Percentiles rank a stretch among this genome's conserved stretches.
Conservation (phyloP, 2,888 invertebrate species). For the Ectemnius continuus region DNA sequence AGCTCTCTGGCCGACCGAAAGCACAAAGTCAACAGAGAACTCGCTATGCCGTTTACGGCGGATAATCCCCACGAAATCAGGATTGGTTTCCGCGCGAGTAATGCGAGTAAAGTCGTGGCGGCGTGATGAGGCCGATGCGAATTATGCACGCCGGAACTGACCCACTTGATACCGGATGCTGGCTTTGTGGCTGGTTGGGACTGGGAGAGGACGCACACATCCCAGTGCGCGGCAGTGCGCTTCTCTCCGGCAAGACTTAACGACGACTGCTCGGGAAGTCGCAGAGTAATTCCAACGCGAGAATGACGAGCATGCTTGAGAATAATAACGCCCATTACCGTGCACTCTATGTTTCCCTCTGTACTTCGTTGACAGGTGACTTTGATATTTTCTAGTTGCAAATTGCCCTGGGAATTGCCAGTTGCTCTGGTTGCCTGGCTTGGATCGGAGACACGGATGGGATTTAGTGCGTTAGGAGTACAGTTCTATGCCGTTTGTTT, state of each 20-base stretch:
- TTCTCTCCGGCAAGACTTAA: not conserved
- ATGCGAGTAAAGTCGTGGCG: conserved; percentile 40
- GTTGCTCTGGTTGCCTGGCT: too few species aligned
- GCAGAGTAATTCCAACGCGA: not conserved
- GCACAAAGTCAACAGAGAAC: conserved; percentile 34
- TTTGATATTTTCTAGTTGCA: too few species aligned
- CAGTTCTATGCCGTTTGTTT: not conserved
- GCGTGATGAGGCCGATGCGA: conserved; percentile 30
- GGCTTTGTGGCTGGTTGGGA: conserved; percentile 27
- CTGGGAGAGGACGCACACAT: too few species aligned
- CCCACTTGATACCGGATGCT: conserved; percentile 39
- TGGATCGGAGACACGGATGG: too few species aligned
- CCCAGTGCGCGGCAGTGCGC: not conserved
- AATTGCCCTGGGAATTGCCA: too few species aligned
- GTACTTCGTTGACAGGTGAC: too few species aligned
- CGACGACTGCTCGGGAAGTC: not conserved
- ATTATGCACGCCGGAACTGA: conserved; percentile 30
- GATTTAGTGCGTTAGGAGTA: not conserved
- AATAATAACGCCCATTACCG: not conserved
- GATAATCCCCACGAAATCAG: conserved; percentile 70
- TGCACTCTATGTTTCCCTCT: too few species aligned
- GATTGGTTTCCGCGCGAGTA: conserved; percentile 61
- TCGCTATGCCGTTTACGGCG: conserved; percentile 56
- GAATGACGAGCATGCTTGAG: not conserved
- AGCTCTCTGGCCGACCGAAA: conserved; percentile 60